Percentiles rank a stretch among this genome's conserved stretches.
These are phyloP conservation scores for Luffia ferchaultella DNA, from an alignment of 2,888 invertebrate genomes.

Conservation along the genomic window DNA sequence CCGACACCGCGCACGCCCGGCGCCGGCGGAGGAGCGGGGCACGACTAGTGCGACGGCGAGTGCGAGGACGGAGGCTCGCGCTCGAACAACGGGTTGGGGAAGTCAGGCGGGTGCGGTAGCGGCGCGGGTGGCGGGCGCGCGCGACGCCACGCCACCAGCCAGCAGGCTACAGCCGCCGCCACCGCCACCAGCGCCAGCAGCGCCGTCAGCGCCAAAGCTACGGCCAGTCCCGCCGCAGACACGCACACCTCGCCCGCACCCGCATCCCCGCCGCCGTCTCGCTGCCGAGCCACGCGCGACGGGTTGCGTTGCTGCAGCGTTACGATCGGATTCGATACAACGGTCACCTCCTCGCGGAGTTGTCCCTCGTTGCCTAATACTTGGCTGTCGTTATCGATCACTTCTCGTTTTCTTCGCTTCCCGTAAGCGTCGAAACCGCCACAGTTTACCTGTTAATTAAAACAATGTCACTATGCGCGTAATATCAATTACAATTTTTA, in stretches of 20 bases:
- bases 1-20: constrained; percentile 63
- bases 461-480: constrained; percentile 10
- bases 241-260: constrained; percentile 88
- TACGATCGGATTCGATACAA: constrained; percentile 90
- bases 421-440: constrained; percentile 91
- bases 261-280: constrained; percentile 70
- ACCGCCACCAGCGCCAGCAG: constrained; percentile 91
- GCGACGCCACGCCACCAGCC: constrained; percentile 93
- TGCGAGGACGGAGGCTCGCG: constrained; percentile 53
- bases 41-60: constrained; percentile 40
- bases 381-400: constrained; percentile 47
- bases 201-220: constrained; percentile 91
- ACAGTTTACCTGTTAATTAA: constrained; percentile 78
- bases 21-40: constrained; percentile 61
- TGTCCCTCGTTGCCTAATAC: constrained; percentile 79
- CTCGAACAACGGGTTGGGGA: constrained; percentile 90
- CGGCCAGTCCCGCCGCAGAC: constrained; percentile 91
- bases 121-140: constrained; percentile 89
- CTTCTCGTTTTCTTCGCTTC: constrained; percentile 74
- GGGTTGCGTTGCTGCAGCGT: constrained; percentile 88
- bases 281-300: constrained; percentile 76
- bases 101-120: constrained; percentile 93
- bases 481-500: too few relatives aligned
- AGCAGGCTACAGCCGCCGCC: constrained; percentile 93
- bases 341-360: constrained; percentile 91